These are phyloP conservation scores for Phytoseiulus persimilis DNA, from an alignment of 2,888 invertebrate genomes.

Conservation along the genomic window DNA sequence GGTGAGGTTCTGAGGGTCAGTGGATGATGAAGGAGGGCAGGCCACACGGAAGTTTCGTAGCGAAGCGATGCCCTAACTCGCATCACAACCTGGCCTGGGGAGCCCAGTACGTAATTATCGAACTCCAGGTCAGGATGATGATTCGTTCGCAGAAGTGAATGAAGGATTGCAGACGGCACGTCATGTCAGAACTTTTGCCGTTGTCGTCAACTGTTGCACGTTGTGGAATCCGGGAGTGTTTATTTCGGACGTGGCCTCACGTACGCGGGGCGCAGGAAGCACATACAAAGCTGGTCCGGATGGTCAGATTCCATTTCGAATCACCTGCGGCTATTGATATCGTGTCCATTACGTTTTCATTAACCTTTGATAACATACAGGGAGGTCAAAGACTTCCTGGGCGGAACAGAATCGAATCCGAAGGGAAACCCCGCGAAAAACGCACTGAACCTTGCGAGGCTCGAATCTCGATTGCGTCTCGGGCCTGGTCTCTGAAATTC, in stretches of 20 bases:
- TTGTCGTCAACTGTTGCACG: conserved; percentile 5
- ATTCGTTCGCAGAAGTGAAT: neutral
- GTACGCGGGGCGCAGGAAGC: neutral
- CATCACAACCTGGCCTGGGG: too few relatives aligned
- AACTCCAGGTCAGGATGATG: neutral
- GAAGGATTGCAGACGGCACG: neutral
- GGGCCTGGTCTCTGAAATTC: too few relatives aligned
- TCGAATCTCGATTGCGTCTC: too few relatives aligned
- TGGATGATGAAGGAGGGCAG: too few relatives aligned
- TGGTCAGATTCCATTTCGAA: neutral
- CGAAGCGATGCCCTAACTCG: too few relatives aligned
- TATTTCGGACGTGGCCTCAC: neutral
- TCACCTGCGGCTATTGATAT: neutral
- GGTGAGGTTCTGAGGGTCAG: too few relatives aligned
- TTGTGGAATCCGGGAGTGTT: neutral
- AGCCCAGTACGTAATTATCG: neutral
- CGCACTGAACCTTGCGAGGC: too few relatives aligned
- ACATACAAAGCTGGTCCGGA: neutral
- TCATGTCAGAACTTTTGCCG: neutral
- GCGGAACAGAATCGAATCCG: neutral
- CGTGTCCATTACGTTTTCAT: neutral
- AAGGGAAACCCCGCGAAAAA: too few relatives aligned
- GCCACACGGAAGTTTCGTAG: too few relatives aligned
- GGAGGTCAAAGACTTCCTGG: neutral
- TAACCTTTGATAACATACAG: neutral